Base-by-base conservation (phyloP, 2,797 vertebrate species). In the Thalassophryne amazonica region DNA sequence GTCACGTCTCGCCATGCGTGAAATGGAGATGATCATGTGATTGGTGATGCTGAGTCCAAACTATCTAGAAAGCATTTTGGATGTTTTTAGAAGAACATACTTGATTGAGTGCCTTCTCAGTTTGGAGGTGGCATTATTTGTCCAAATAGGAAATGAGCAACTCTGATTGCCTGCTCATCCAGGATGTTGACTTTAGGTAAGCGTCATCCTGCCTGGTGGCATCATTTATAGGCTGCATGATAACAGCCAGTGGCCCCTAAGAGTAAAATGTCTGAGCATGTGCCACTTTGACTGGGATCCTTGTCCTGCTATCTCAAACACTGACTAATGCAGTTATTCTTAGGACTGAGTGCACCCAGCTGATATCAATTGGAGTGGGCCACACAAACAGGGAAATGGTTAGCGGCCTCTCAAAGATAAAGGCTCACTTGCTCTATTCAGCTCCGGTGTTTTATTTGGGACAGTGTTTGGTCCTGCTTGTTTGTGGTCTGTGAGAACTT, bases 321-420 rank as follows among this genome's bases (percentile, higher is more conserved):
- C 54, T 84, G 84, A 85, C 81, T 76, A 87, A 87, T 82, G 81
- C 32, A 21, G 77, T 83, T 91, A 90, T 90, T 87, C 78, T 79
- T 78, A 62, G 86, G 73, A 28, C 60, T 54, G 71, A 78, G 76
- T 69, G 75, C 75, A 73, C 68, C 82, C 24, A 61, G 75, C 79
- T 78, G 85, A 85, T 91, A 89, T 69, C 50, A 57, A 73, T 69
- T 80, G 68, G 46, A 81, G 67, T 73, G 63, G 43, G 65, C 59
- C 48, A 54, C 67, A 69, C 70, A 66, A 68, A 79, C 55, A 62
- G 55, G 50, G 46, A 73, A 81, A 72, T 51, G 47, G 73, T 67
- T 73, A 72, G 58, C 57, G 54, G 50, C 32, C 38, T 39, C 66
- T 50, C 19, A 38, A 14, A 81, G 82, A 86, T 82, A 84, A 82